These are phyloP conservation scores for Phrynocephalus forsythii DNA, from an alignment of 2,797 vertebrate species.

Conservation along the genomic window DNA sequence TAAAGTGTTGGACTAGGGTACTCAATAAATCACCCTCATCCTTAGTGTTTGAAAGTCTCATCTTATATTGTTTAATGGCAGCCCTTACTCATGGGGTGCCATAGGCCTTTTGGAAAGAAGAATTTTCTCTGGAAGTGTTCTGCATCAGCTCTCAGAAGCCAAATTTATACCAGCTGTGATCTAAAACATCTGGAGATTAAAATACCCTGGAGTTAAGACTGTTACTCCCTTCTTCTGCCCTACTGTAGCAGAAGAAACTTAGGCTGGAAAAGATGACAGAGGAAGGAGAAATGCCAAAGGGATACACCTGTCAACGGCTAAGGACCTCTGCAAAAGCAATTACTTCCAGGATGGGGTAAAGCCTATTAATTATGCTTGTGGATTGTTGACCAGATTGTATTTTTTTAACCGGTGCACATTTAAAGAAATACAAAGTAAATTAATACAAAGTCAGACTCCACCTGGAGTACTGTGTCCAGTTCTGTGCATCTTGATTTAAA, in stretches of 20 bases:
- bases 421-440: too few species aligned
- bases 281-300: neutral
- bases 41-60: neutral
- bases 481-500: too few species aligned
- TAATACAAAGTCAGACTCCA: too few species aligned
- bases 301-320: too few species aligned
- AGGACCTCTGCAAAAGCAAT: too few species aligned
- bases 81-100: neutral
- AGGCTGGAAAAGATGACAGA: neutral
- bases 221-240: neutral
- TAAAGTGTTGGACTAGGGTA: neutral
- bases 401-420: too few species aligned
- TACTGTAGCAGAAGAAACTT: neutral
- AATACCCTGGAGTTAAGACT: neutral
- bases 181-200: neutral
- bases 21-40: neutral
- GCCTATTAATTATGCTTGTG: too few species aligned
- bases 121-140: neutral
- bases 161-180: neutral
- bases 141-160: neutral
- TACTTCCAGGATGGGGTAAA: too few species aligned
- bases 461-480: too few species aligned
- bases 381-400: too few species aligned
- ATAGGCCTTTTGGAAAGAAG: too few species aligned
- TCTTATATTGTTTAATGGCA: neutral